Conservation (phyloP, 2,888 invertebrate genomes). For the Parnassius glacialis region DNA sequence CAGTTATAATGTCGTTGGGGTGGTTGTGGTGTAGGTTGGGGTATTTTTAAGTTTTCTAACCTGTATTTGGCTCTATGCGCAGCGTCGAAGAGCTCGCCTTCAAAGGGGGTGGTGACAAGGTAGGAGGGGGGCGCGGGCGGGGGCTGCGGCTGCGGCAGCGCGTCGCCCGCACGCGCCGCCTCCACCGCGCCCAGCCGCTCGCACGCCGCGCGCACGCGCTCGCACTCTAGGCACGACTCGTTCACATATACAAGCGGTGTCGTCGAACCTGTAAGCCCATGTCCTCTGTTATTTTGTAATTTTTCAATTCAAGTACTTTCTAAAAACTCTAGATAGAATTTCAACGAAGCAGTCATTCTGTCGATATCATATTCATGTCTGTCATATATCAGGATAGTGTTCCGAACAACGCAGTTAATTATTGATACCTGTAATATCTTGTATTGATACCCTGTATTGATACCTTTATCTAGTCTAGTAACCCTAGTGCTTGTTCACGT, state of each 20-base stretch:
- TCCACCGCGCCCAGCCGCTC: conserved; percentile 71
- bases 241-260: conserved; percentile 70
- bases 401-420: too few species aligned
- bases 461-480: too few species aligned
- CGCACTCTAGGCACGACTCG: conserved; percentile 73
- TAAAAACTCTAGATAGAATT: too few species aligned
- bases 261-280: conserved; percentile 57
- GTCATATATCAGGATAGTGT: too few species aligned
- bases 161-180: conserved; percentile 62
- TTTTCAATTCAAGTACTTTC: too few species aligned
- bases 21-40: not conserved
- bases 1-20: too few species aligned
- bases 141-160: conserved; percentile 60
- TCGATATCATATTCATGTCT: too few species aligned
- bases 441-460: too few species aligned
- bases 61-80: conserved; percentile 81
- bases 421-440: too few species aligned
- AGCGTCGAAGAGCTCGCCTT: conserved; percentile 85
- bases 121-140: conserved; percentile 63
- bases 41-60: conserved; percentile 37
- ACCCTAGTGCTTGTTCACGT: too few species aligned
- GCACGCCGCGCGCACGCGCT: conserved; percentile 73
- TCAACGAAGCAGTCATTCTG: too few species aligned
- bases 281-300: not conserved
- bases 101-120: conserved; percentile 87